Conservation (phyloP, 2,797 vertebrate species). For the Hydrolagus colliei region DNA sequence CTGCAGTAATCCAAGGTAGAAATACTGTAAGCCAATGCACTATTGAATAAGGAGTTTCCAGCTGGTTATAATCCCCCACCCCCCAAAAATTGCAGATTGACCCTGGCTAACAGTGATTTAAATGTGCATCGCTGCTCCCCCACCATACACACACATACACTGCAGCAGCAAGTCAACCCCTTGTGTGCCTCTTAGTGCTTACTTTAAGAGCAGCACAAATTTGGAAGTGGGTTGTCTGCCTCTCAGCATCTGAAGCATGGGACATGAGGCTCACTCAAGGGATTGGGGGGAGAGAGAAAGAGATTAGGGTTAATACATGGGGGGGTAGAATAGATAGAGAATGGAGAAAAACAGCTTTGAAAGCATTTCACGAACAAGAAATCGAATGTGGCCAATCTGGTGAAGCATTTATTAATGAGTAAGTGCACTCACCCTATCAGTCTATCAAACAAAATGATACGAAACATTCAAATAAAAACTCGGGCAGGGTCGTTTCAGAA, state of each 20-base stretch:
- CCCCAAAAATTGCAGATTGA: no score
- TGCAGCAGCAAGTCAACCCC: not conserved
- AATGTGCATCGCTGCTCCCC: no score
- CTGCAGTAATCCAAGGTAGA: no score
- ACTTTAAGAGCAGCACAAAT: not conserved
- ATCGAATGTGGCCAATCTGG: not conserved
- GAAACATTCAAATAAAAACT: not conserved
- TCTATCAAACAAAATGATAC: not conserved
- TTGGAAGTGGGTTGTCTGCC: no score
- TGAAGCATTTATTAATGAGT: not conserved
- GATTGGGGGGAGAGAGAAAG: not conserved
- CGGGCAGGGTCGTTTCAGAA: not conserved
- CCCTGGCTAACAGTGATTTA: no score
- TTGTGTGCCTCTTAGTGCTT: not conserved
- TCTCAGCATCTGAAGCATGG: not conserved
- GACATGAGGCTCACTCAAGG: not conserved
- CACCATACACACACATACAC: not conserved
- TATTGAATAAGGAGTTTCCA: no score
- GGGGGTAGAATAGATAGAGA: no score
- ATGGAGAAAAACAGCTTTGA: not conserved
- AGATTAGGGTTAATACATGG: not conserved
- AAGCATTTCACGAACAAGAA: not conserved
- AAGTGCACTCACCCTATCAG: not conserved
- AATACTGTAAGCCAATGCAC: no score
- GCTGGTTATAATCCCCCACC: no score